Conservation (phyloP, 2,113 vertebrate genomes). For the Apaloderma vittatum region DNA sequence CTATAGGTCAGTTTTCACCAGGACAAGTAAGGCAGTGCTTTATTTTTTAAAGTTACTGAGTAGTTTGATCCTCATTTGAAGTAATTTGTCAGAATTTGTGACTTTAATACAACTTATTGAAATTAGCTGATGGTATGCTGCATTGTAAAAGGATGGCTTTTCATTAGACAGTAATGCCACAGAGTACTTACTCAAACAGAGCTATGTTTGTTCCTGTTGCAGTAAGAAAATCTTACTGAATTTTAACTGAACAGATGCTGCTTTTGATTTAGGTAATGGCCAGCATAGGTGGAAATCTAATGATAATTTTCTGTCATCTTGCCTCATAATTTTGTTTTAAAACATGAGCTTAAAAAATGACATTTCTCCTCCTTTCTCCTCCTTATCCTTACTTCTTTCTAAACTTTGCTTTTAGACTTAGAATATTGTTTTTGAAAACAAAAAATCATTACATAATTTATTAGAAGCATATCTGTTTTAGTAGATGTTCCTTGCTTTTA, state of each 20-base stretch:
- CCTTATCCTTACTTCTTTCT: not conserved
- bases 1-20: not conserved
- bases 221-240: not conserved
- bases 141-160: not conserved
- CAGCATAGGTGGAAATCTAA: not conserved
- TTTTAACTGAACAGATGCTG: not conserved
- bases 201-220: not conserved
- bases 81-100: not conserved
- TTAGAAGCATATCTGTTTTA: slow-evolving; percentile 45
- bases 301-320: not conserved
- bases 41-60: not conserved
- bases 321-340: not conserved
- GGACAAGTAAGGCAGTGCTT: not conserved
- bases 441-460: not conserved
- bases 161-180: not conserved
- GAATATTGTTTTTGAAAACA: slow-evolving; percentile 34
- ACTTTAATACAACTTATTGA: not conserved
- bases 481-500: slow-evolving; percentile 56
- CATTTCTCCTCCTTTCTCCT: not conserved
- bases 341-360: not conserved
- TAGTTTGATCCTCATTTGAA: not conserved
- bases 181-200: not conserved
- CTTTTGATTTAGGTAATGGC: not conserved
- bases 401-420: not conserved
- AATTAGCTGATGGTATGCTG: not conserved